These are phyloP conservation scores for Antechinus stuartii DNA, from an alignment of 2,113 vertebrate species.

Conservation along the genomic window DNA sequence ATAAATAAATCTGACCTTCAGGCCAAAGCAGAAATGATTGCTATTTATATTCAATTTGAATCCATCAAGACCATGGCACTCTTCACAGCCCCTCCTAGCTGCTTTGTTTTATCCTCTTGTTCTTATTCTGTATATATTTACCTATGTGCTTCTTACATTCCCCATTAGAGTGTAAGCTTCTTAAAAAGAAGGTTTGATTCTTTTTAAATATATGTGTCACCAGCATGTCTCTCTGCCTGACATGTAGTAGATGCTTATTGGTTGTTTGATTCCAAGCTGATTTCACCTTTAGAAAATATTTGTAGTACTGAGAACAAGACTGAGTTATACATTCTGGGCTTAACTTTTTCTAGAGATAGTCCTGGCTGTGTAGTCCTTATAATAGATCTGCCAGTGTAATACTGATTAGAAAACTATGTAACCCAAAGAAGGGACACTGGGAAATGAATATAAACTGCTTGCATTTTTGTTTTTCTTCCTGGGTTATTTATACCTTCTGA, in stretches of 20 bases:
- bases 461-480: too few species aligned
- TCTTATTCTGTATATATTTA: too few species aligned
- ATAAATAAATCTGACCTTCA: too few species aligned
- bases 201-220: background rate
- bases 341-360: background rate
- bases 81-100: too few species aligned
- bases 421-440: too few species aligned
- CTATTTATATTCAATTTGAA: too few species aligned
- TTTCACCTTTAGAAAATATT: too few species aligned
- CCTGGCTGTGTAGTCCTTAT: background rate
- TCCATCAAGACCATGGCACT: too few species aligned
- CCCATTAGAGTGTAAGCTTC: background rate
- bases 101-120: too few species aligned
- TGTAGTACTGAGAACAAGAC: background rate
- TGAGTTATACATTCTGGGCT: background rate
- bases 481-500: too few species aligned
- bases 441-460: too few species aligned
- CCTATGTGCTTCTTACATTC: background rate
- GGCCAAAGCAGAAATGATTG: too few species aligned
- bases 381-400: background rate
- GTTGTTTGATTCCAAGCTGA: background rate
- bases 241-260: background rate
- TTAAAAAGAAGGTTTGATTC: background rate
- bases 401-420: background rate
- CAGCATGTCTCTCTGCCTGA: background rate